phyloP scores from a whole-genome alignment of 2,888 invertebrate species.

The Strigamia crassipes region DNA sequence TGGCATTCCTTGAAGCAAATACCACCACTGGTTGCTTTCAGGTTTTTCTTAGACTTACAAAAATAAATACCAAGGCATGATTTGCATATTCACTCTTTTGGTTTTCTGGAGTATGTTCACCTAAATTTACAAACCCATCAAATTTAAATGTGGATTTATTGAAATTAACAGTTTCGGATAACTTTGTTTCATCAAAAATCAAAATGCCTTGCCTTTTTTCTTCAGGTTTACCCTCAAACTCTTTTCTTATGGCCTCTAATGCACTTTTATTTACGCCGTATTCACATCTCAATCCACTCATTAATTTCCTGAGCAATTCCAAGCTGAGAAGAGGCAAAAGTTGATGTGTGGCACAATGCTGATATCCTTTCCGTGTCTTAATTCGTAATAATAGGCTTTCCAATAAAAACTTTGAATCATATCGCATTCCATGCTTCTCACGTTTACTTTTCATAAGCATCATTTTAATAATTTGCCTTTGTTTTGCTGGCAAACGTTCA shows the following conservation, averaged over 20 bases:
- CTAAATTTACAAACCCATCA: constrained; percentile 2
- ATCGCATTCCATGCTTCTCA: background rate
- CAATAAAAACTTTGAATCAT: background rate
- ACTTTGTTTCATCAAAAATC: constrained; percentile 8
- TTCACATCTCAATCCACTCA: background rate
- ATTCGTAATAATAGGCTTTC: background rate
- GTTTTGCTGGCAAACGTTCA: background rate
- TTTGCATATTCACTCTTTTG: background rate
- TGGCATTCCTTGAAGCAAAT: background rate
- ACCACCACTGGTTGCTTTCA: background rate
- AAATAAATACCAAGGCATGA: background rate
- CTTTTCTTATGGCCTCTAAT: background rate
- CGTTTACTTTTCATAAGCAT: background rate
- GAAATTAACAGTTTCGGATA: background rate
- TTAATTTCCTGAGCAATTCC: background rate
- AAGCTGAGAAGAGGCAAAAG: background rate
- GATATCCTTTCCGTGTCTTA: background rate
- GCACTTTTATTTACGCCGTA: background rate
- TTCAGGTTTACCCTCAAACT: background rate
- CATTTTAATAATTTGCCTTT: background rate
- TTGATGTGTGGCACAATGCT: background rate
- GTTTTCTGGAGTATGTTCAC: background rate
- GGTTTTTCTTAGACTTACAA: background rate
- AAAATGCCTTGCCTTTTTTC: background rate
- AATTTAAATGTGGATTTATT: background rate